Percentiles rank a stretch among this genome's conserved stretches.
Conservation (phyloP, 2,797 vertebrate species). For the Oreochromis grahami region DNA sequence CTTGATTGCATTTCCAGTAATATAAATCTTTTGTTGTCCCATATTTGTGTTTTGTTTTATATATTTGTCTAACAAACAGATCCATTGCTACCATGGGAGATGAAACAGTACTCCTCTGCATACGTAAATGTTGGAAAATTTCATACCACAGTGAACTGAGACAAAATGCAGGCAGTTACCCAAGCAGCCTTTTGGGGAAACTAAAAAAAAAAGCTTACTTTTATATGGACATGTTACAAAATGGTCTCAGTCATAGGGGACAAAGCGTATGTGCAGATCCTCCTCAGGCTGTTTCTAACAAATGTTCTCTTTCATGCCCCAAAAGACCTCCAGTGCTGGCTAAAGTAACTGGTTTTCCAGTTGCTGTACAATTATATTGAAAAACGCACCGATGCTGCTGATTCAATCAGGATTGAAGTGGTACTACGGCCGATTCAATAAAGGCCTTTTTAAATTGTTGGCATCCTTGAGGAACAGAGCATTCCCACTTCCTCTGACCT, state of each 20-base stretch:
- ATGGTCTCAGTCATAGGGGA: constrained; percentile 29
- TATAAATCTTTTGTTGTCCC: not conserved
- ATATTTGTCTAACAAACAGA: not conserved
- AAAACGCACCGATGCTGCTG: constrained; percentile 34
- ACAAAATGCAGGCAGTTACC: constrained; percentile 18
- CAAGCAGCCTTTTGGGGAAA: constrained; percentile 15
- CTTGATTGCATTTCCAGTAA: not conserved
- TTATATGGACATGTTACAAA: constrained; percentile 26
- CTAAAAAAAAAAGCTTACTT: not conserved
- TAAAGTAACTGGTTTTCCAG: constrained; percentile 13
- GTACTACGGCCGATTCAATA: constrained; percentile 39
- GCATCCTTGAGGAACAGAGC: constrained; percentile 4
- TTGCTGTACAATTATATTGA: constrained; percentile 33
- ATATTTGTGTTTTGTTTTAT: not conserved
- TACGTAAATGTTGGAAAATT: not conserved
- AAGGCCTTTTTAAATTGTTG: constrained; percentile 43
- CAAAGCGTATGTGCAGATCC: constrained; percentile 16
- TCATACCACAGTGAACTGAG: constrained; percentile 4
- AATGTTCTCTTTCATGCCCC: constrained; percentile 23
- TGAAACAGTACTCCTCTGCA: not conserved
- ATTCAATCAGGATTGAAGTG: constrained; percentile 34
- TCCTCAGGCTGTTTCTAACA: constrained; percentile 39
- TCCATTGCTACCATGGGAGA: not conserved
- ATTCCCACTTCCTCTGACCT: constrained; percentile 32
- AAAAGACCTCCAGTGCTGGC: not conserved